These are phyloP conservation scores for Speoplatyrhinus poulsoni DNA, from an alignment of 2,113 vertebrate genomes.

Conservation along the genomic window DNA sequence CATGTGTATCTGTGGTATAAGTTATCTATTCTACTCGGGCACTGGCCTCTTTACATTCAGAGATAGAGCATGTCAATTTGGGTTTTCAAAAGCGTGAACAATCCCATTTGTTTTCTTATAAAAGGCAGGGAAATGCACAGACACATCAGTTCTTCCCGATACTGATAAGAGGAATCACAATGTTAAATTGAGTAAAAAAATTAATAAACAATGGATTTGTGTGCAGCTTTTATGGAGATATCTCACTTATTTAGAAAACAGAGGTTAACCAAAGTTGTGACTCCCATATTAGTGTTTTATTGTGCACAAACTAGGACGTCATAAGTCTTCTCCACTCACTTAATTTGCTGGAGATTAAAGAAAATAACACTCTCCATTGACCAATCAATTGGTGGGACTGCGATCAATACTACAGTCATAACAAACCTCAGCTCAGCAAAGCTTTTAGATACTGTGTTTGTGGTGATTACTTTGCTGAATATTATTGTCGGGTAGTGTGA, in stretches of 20 bases:
- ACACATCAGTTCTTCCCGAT: constrained; percentile 50
- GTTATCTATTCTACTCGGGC: constrained; percentile 25
- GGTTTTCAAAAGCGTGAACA: constrained; percentile 17
- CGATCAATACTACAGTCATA: constrained; percentile 68
- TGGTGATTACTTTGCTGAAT: constrained; percentile 35
- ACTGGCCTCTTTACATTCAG: constrained; percentile 12
- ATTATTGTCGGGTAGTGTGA: constrained; percentile 27
- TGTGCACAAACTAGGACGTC: constrained; percentile 52
- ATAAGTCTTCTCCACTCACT: constrained; percentile 44
- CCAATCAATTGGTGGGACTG: constrained; percentile 36
- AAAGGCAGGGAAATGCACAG: constrained; percentile 19
- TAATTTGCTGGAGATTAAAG: constrained; percentile 57
- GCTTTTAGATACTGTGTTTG: constrained; percentile 28
- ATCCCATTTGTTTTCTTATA: constrained; percentile 49
- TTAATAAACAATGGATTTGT: constrained; percentile 29
- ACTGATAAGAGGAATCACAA: constrained; percentile 33
- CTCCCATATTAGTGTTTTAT: constrained; percentile 61
- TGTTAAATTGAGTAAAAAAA: constrained; percentile 18
- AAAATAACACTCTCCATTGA: constrained; percentile 59
- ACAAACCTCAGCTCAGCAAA: constrained; percentile 52
- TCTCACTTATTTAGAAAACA: constrained; percentile 32
- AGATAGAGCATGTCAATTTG: neutral
- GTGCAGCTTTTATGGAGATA: constrained; percentile 53
- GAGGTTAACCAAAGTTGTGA: constrained; percentile 38
- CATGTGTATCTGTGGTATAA: constrained; percentile 31